Evolutionary conservation across 2,888 invertebrate genomes (phyloP).

Genomic region (Disparrhopalites patrizii): DNA sequence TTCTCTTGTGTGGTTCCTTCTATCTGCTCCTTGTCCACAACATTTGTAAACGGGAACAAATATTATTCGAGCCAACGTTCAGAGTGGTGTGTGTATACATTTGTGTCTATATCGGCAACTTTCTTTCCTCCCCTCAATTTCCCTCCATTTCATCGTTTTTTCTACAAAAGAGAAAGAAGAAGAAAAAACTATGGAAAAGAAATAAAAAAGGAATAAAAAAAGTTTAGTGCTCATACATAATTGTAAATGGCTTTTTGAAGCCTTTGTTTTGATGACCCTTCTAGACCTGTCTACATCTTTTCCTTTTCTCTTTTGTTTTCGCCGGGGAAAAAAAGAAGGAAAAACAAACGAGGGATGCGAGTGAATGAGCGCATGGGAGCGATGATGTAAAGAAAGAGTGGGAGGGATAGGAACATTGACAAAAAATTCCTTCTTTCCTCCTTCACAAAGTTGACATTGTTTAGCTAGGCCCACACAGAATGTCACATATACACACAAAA

Average conservation of each 20-base stretch:
- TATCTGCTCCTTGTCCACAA: no score
- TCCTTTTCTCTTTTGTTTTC: not conserved
- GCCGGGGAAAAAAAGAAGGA: constrained; percentile 9
- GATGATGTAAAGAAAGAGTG: not conserved
- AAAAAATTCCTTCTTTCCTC: no score
- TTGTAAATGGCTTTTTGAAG: no score
- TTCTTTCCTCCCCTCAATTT: not conserved
- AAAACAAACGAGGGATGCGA: not conserved
- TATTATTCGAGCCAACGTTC: no score
- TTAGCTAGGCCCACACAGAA: not conserved
- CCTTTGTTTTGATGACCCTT: constrained; percentile 27
- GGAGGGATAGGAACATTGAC: not conserved
- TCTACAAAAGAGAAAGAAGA: no score
- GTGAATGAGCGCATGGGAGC: not conserved
- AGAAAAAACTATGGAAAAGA: no score
- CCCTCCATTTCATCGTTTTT: not conserved
- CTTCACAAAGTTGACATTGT: not conserved
- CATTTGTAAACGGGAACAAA: no score
- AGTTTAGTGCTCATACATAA: no score
- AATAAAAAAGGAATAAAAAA: no score
- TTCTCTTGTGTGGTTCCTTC: no score
- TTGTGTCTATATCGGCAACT: no score
- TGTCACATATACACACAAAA: constrained; percentile 18
- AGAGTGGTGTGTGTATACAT: no score
- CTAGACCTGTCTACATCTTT: not conserved